These are phyloP conservation scores for Cynodonichthys magdalenae DNA, from an alignment of 2,797 vertebrate genomes.

Conservation along the genomic window DNA sequence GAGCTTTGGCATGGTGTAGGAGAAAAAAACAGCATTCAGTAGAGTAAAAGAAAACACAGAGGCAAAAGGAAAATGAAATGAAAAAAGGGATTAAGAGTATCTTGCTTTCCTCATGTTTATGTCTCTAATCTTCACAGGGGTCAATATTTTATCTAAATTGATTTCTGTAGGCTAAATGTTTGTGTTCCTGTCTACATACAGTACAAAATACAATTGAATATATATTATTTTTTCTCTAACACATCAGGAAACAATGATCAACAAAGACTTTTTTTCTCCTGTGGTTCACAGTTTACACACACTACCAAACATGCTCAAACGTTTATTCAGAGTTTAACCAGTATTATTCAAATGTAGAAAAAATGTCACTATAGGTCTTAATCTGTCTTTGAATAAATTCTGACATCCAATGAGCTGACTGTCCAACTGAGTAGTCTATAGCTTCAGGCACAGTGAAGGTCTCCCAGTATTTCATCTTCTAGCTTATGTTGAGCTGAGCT, in stretches of 20 bases:
- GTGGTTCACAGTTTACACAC: background rate
- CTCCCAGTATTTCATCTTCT: background rate
- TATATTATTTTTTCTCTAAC: constrained; percentile 29
- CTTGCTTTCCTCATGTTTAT: constrained; percentile 69
- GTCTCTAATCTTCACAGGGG: constrained; percentile 75
- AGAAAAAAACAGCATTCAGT: constrained; percentile 73
- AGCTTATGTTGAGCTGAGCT: no score
- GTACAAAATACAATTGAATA: constrained; percentile 44
- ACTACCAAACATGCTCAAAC: background rate
- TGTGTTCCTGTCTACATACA: constrained; percentile 36
- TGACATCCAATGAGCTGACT: no score
- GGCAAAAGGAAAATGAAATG: constrained; percentile 67
- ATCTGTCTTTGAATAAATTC: background rate
- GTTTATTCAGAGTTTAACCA: no score
- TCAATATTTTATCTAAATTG: constrained; percentile 80
- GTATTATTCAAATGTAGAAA: background rate
- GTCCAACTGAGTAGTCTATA: background rate
- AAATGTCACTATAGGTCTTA: background rate
- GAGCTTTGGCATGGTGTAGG: constrained; percentile 63
- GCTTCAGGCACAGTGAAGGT: background rate
- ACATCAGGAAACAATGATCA: constrained; percentile 10
- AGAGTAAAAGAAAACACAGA: constrained; percentile 56
- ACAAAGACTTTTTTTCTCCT: constrained; percentile 17
- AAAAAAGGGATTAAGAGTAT: constrained; percentile 75
- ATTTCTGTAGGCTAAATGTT: constrained; percentile 71